Evolutionary conservation across 2,113 vertebrate genomes (phyloP), one percentile per base, ranked within the genome.

Genomic region (Sebastes schlegelii): DNA sequence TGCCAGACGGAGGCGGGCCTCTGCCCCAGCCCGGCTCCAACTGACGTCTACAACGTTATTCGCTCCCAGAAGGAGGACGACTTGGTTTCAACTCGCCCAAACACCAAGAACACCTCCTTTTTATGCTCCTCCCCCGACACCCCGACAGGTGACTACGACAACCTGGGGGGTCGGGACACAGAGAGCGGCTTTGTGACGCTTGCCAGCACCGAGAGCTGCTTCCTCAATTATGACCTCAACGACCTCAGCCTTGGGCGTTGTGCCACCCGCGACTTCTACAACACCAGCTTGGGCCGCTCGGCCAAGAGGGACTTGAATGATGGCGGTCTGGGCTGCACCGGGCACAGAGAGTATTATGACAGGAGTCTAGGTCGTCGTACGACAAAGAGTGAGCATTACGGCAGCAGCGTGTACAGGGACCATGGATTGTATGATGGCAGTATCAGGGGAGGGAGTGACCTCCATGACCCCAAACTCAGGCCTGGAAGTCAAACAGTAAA

Each of bases 71-170:
- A 92, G 0, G 96, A 98, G 0, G 96, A 96, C 0, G 98, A 99
- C 74, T 94, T 99, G 83, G 88, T 96, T 0, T 96, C 96, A 17
- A 89, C 96, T 5, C 96, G 97, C 11, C 97, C 98, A 0, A 88
- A 95, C 67, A 96, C 95, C 17, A 96, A 96, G 78, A 99, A 98
- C 80, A 97, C 96, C n/a, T 99, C 98, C 6, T 99, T 99, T 90
- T 90, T 96, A 8, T 93, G 88, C 11, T 96, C 95, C 48, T 95
- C 90, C 16, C 96, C 94, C 0, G 93, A 95, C 64, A 94, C 89
- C 0, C 95, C 92, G n/a, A 96, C 80, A 0, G 95, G 94, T 34
- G 97, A 97, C 74, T 96, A 96, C 1, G 96, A 96, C 75, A 96
- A 96, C 51, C 78, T 93, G 13, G 95, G 87, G 0, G 93, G 91